Evolutionary conservation across 2,113 vertebrate genomes (phyloP).

Genomic region (Callorhinus ursinus): DNA sequence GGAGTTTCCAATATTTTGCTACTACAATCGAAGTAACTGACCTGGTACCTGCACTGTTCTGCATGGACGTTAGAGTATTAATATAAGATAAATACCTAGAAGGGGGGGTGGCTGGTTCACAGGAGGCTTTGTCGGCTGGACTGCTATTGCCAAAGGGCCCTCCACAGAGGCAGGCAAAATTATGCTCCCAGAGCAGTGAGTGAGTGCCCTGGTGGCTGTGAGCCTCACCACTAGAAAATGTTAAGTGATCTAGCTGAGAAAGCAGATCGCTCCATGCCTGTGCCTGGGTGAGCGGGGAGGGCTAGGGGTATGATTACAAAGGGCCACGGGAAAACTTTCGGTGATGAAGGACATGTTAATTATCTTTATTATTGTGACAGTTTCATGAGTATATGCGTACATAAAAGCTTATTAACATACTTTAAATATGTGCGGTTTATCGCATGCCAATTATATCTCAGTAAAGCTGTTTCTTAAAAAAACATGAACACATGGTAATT

Average conservation of each 20-base stretch:
- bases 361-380: neutral
- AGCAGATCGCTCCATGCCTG: no score
- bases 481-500: neutral
- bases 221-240: fast-evolving
- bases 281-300: neutral
- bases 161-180: no score
- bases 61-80: neutral
- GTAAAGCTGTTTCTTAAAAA: neutral
- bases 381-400: neutral
- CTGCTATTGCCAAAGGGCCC: neutral
- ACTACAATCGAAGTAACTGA: fast-evolving
- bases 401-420: neutral
- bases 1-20: conserved; percentile 28
- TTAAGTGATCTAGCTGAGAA: neutral
- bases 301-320: fast-evolving
- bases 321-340: neutral
- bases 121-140: neutral
- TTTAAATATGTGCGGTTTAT: neutral
- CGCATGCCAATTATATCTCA: no score
- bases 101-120: neutral
- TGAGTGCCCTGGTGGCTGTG: fast-evolving
- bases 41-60: neutral
- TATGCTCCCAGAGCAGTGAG: fast-evolving
- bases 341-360: neutral
- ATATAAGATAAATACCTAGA: neutral